Base-by-base conservation (phyloP, 2,797 vertebrate genomes). In the Coregonus suidteri region DNA sequence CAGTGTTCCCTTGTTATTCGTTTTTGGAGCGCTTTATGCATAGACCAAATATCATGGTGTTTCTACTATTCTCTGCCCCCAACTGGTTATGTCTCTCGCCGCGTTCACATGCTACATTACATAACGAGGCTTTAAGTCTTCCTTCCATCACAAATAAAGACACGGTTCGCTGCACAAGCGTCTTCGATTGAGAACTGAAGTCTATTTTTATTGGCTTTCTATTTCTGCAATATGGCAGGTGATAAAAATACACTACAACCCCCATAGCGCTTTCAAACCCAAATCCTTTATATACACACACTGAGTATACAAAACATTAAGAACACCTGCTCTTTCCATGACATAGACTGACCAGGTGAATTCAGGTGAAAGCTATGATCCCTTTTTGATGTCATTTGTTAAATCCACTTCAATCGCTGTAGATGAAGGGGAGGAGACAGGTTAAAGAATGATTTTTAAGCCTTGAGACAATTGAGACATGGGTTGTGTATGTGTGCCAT, bases 21-120 rank as follows among this genome's bases (percentile, higher is more conserved):
- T 90, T 91, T 87, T 86, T 73, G 84, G 79, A 88, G 84, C 77
- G 9, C 85, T 68, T 6, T 82, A 79, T 86, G 86, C 84, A 87
- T 76, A 86, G 82, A 88, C 82, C 81, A 84, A 86, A 83, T 82
- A 78, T 80, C 78, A 75, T 76, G 79, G 82, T 47, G 41, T 3
- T 53, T 18, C 56, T 59, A 6, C 18, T 75, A 74, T 75, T 79
- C 84, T 76, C 75, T 47, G 7, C 83, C 82, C 71, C 83, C 84
- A 82, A 86, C 84, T 83, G 80, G 77, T 75, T 84, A 85, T 84
- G 78, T 87, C 83, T 88, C 83, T 78, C 84, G 86, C 88, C 81
- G 9, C 41, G 83, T 91, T 92, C 88, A 92, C 92, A 90, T 92
- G 89, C 83, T 83, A 82, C 78, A 89, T 94, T 93, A 92, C 90